Base-by-base conservation (phyloP, 2,797 vertebrate genomes). In the Gymnoscopelus microlampas region DNA sequence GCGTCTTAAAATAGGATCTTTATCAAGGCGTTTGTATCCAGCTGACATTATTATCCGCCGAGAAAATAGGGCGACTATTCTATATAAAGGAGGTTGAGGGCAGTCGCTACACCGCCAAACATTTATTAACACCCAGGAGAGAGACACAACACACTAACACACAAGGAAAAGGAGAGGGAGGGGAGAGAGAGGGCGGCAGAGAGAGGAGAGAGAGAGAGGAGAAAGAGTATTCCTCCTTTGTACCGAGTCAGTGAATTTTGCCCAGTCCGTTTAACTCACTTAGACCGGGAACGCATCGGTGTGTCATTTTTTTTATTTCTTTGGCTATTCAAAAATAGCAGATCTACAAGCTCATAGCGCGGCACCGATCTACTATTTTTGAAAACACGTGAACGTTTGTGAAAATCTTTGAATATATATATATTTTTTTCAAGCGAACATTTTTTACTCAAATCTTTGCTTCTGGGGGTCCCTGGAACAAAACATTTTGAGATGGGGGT, bases 201-300 rank as follows among this genome's bases (percentile, higher is more conserved):
- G 32, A 62, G 59, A 51, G 44, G 62, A 62, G 57, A 53, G 59
- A 68, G 64, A 58, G 13, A 53, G 35, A 56, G 14, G 44, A 54
- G 48, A 53, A 10, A 26, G 35, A 15, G 35, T 53, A 65, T 71
- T 85, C 69, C 79, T 87, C 50, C 79, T 75, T 77, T 77, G 47
- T 79, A 60, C 59, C 71, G 78, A 76, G 64, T 69, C n/a, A 15
- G 66, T 75, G 78, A 91, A 81, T 90, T 89, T 82, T 65, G 60
- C 79, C 85, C 85, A 82, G 85, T 86, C 77, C 78, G 74, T 72
- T 88, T 89, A 88, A 19, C 19, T 1, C 19, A 19, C 1, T 19
- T 1, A 19, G 19, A 19, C 19, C 19, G 19, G 19, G 19, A 19
- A 19, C 19, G 19, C 19, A 19, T 19, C 19, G 1, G 19, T 19